Base-by-base conservation (phyloP, 2,113 vertebrate genomes). In the Oxyura jamaicensis region DNA sequence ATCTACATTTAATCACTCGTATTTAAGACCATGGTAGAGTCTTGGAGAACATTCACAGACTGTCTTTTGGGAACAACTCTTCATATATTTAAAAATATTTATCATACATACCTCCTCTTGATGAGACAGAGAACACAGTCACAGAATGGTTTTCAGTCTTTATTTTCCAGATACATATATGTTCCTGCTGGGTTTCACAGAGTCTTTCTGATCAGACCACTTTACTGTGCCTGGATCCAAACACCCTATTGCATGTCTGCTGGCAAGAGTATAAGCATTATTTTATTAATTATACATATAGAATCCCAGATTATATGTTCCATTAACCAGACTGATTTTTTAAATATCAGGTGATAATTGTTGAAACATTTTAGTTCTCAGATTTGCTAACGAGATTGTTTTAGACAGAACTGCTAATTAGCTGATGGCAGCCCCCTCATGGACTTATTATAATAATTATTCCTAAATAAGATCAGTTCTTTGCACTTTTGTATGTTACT, bases 201-300 rank as follows among this genome's bases (percentile, higher is more conserved):
- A 71, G 6, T 21, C 11, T 63, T 80, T 88, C 48, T 0, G 2
- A 33, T 13, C 63, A 81, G 31, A 73, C 62, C 2, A 68, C 20
- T n/a, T 68, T 18, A 41, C 13, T 92, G 22, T 67, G 17, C 6
- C 21, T 77, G 23, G 53, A 69, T 59, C 1, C 1, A 65, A 76
- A 65, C 22, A 52, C 0, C 0, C 3, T 55, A 13, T 41, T 60
- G 50, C 50, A 50, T 8, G 29, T 2, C 3, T 53, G 5, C 14
- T 69, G 72, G 4, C 29, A 86, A 77, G 31, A 80, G n/a, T 16
- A n/a, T 41, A 77, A 79, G n/a, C 46, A n/a, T 29, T 56, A 29
- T 78, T 94, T 59, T 77, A 17, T 5, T 48, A 76, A 42, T 9
- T 23, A 18, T 8, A 35, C 10, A 53, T n/a, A 69, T 18, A 35